Evolutionary conservation across 2,888 invertebrate species (phyloP), one percentile per base, ranked within the genome.

Genomic region (Fabriciana adippe): DNA sequence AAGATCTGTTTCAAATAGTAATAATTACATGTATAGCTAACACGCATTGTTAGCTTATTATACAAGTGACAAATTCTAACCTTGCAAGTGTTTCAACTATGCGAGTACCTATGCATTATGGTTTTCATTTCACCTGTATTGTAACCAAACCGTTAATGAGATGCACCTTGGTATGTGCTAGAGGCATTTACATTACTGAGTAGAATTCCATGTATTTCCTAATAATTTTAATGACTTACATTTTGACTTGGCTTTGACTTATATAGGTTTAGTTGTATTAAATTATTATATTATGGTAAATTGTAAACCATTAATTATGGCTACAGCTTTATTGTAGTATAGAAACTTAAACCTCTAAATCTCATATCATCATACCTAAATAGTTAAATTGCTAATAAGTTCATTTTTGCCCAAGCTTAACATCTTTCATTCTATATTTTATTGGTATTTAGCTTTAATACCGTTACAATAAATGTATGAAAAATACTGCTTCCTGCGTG

Each of bases 171-270:
- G 78, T 70, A 78, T 78, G 75, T 74, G 73, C 70, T 66, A 69
- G 63, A 62, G 81, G 84, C 80, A 84, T 84, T 84, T 79, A 84
- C 83, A 84, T 84, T 83, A 75, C 76, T 73, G 70, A 62, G 73
- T 71, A 72, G 70, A 75, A 73, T 71, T 48, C 48, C 15, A 63
- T 75, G 74, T 75, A 72, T 69, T 72, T 72, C 66, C 68, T 70
- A 73, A 54, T 54, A 55, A 63, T 54, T 41, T 13, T 3, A 72
- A 71, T 74, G 45, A 16, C n/a, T 54, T 35, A 35, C 6, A 35
- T 35, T 35, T 35, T 35, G 35, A 35, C 31, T 26, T 31, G 6
- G 6, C 31, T 31, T 31, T 6, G 5, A 31, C 18, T 41, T 41
- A 14, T 45, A 11, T 35, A 45, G 45, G 3, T 45, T 11, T 2